Evolutionary conservation across 2,888 invertebrate species (phyloP).

Genomic region (Marronus borbonicus): DNA sequence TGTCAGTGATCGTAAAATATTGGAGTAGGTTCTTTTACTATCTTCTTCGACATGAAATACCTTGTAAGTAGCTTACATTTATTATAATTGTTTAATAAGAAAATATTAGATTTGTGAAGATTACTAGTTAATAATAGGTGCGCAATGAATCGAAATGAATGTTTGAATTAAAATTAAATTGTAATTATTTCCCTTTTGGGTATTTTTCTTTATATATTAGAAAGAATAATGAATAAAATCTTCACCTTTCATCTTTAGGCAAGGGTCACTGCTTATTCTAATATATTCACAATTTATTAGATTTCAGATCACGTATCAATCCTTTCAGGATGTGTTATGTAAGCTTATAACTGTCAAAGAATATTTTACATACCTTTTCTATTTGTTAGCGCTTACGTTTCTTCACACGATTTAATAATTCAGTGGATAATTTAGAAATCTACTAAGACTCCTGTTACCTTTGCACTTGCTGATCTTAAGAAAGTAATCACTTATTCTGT

Average conservation of each 20-base stretch:
- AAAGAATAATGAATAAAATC: background rate
- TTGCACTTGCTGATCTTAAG: too few species aligned
- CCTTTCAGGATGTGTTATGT: slow-evolving; percentile 21
- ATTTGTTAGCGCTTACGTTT: background rate
- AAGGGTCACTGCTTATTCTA: slow-evolving; percentile 8
- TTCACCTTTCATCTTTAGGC: background rate
- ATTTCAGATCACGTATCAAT: slow-evolving; percentile 11
- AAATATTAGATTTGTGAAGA: too few species aligned
- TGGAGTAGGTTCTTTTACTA: slow-evolving; percentile 5
- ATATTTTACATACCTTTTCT: background rate
- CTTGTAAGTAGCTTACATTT: slow-evolving; percentile 39
- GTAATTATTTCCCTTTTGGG: too few species aligned
- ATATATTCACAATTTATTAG: background rate
- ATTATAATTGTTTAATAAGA: background rate
- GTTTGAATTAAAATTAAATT: too few species aligned
- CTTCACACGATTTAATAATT: too few species aligned
- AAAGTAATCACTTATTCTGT: too few species aligned
- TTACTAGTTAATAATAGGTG: too few species aligned
- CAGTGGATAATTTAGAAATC: too few species aligned
- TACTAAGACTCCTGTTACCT: too few species aligned
- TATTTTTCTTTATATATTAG: background rate
- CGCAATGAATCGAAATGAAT: too few species aligned
- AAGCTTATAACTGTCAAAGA: background rate
- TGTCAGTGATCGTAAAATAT: slow-evolving; percentile 31
- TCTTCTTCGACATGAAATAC: slow-evolving; percentile 45